Base-by-base conservation (phyloP, 2,888 invertebrate genomes). In the Apodemia duryi region DNA sequence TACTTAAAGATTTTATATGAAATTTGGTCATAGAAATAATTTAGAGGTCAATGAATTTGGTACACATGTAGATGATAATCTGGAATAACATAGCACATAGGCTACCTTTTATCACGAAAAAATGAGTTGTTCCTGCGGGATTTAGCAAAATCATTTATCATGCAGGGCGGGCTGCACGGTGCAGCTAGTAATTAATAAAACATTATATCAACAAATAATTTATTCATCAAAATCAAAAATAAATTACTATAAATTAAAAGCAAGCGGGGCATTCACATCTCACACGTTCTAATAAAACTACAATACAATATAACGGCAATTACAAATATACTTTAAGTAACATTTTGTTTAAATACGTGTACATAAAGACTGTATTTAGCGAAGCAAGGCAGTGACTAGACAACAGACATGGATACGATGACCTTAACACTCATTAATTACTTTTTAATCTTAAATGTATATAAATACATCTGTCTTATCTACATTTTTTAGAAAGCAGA, bases 261-360 rank as follows among this genome's bases (percentile, higher is more conserved):
- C 57, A 57, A 57, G 57, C 32, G 6, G 57, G 57, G 57, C 57
- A 57, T 57, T 57, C 57, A 57, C 57, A 11, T 57, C 57, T 57
- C 57, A 57, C 57, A 57, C 57, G 57, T 57, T 57, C 57, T 57
- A 57, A 57, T 57, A 57, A 43, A 57, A 57, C 57, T 57, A 57
- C 57, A 57, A 57, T 57, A 57, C 57, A 32, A 11, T 57, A 57
- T 57, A 57, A 57, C 57, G 57, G 57, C 57, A 57, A 11, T 57
- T 32, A 57, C 57, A 29, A 57, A 57, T 57, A 57, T 29, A 57
- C 54, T 57, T 21, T 57, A 32, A 29, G 54, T 57, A 57, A 57
- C 32, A 57, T 32, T 57, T 57, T 57, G 29, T 57, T 57, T 57
- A 13, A 54, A 21, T 29, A 57, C 11, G 57, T 57, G 57, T 57